Evolutionary conservation across 2,888 invertebrate genomes (phyloP).

Genomic region (Tethea ocularis): DNA sequence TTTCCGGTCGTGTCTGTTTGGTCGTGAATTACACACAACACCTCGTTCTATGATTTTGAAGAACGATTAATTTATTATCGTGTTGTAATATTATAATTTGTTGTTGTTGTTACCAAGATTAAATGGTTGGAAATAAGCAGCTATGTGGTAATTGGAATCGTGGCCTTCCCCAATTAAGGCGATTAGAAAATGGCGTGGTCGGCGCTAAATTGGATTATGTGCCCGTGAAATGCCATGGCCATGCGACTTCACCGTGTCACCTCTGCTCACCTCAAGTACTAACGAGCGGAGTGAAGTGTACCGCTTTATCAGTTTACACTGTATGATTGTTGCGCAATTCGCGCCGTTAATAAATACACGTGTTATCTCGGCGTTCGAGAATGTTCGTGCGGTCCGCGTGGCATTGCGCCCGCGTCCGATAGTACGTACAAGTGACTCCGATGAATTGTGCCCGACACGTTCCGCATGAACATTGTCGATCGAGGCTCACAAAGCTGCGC

Average conservation of each 20-base stretch:
- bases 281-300: constrained; percentile 28
- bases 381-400: constrained; percentile 65
- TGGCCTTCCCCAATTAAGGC: constrained; percentile 61
- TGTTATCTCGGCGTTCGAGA: constrained; percentile 75
- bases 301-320: constrained; percentile 44
- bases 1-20: constrained; percentile 50
- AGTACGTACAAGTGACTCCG: constrained; percentile 30
- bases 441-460: constrained; percentile 34
- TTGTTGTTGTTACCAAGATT: constrained; percentile 39
- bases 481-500: constrained; percentile 33
- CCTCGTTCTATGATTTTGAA: constrained; percentile 13
- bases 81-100: constrained; percentile 28
- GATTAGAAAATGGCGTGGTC: constrained; percentile 61
- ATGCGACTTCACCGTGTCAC: constrained; percentile 46
- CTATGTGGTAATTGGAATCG: constrained; percentile 54
- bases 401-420: constrained; percentile 52
- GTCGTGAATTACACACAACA: constrained; percentile 33
- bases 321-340: constrained; percentile 63
- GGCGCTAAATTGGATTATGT: constrained; percentile 61
- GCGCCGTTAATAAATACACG: constrained; percentile 64
- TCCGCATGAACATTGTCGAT: constrained; percentile 37
- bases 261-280: constrained; percentile 21
- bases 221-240: constrained; percentile 45
- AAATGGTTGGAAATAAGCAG: constrained; percentile 41
- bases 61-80: constrained; percentile 28